Conservation (phyloP, 1,140 invertebrate genomes). For the Adelges cooleyi region DNA sequence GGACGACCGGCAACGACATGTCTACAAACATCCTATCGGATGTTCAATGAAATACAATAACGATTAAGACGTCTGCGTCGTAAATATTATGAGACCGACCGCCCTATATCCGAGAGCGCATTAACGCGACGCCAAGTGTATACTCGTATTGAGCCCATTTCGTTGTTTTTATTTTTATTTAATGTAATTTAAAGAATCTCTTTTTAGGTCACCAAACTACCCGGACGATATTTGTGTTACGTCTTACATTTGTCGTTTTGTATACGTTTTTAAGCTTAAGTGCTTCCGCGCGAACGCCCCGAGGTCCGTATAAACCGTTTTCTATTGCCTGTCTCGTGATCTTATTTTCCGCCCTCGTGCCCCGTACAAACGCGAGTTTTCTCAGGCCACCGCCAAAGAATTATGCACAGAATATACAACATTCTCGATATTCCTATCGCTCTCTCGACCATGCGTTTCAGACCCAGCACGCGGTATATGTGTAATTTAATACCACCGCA, state of each 20-base stretch:
- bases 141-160: not conserved
- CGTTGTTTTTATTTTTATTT: not conserved
- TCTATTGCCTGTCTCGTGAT: too few relatives aligned
- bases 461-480: too few relatives aligned
- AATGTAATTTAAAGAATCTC: not conserved
- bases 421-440: too few relatives aligned
- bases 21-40: not conserved
- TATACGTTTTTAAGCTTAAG: not conserved
- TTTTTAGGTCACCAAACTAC: not conserved
- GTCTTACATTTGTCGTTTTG: not conserved
- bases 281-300: not conserved
- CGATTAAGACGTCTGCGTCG: slow-evolving; percentile 8
- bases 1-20: not conserved
- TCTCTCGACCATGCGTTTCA: too few relatives aligned
- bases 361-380: too few relatives aligned
- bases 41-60: not conserved
- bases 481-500: too few relatives aligned
- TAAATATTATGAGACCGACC: not conserved
- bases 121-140: not conserved
- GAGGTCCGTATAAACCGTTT: not conserved
- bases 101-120: not conserved
- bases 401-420: too few relatives aligned
- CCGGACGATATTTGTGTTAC: not conserved
- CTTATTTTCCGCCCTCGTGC: too few relatives aligned
- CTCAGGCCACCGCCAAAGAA: too few relatives aligned